These are phyloP conservation scores for Coptotermes formosanus DNA, from an alignment of 1,140 invertebrate genomes.

Conservation along the genomic window DNA sequence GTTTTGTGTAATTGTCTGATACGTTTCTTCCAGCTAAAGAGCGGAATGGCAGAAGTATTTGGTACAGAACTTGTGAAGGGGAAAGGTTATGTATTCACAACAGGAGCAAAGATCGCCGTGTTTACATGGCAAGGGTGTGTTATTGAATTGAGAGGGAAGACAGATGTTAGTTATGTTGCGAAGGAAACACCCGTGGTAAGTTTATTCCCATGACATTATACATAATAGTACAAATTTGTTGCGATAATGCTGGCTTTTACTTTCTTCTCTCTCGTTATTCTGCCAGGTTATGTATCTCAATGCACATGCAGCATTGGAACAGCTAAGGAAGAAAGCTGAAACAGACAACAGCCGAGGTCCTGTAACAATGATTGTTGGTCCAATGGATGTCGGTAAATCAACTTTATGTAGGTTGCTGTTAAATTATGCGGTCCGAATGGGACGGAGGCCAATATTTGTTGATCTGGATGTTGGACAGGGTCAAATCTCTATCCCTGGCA, in stretches of 20 bases:
- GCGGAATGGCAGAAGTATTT: slow-evolving; percentile 92
- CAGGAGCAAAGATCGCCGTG: slow-evolving; percentile 91
- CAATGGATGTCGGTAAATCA: slow-evolving; percentile 94
- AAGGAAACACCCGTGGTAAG: slow-evolving; percentile 93
- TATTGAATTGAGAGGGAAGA: slow-evolving; percentile 78
- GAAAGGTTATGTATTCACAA: slow-evolving; percentile 86
- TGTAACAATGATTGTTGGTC: slow-evolving; percentile 89
- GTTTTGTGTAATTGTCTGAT: slow-evolving; percentile 54
- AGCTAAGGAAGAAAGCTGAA: slow-evolving; percentile 75
- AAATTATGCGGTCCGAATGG: slow-evolving; percentile 91
- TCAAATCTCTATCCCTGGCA: slow-evolving; percentile 88
- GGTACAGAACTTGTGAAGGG: slow-evolving; percentile 94
- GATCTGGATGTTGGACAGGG: slow-evolving; percentile 98
- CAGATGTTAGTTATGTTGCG: slow-evolving; percentile 90
- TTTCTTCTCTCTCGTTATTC: neutral
- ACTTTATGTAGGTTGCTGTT: slow-evolving; percentile 86
- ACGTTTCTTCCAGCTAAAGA: slow-evolving; percentile 64
- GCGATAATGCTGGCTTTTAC: neutral
- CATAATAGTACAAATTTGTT: neutral
- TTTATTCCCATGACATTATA: slow-evolving; percentile 45
- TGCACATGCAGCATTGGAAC: slow-evolving; percentile 90
- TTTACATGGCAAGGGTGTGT: slow-evolving; percentile 95
- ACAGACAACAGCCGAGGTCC: slow-evolving; percentile 73
- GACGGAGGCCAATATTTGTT: slow-evolving; percentile 82
- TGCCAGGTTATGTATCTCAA: slow-evolving; percentile 80